Base-by-base conservation (phyloP, 2,888 invertebrate genomes). In the Sthenelais limicola region DNA sequence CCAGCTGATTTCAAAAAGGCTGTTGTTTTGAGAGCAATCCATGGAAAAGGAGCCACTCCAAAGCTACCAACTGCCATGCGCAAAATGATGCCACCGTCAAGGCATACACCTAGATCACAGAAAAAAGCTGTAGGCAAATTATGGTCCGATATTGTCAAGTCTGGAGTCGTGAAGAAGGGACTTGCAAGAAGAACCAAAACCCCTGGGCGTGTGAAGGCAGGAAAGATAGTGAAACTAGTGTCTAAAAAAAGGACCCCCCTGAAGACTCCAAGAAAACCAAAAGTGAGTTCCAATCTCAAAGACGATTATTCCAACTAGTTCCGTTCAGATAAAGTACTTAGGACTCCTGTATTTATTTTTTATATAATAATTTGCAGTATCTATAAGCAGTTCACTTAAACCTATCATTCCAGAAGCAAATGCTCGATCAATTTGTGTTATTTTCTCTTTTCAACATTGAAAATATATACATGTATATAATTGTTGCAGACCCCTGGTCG, bases 1-100 rank as follows among this genome's bases (percentile, higher is more conserved):
- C 77, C 81, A 7, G 67, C 75, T 21, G 79, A 78, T 24, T 62
- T 83, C 28, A 81, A 80, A 48, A 84, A 82, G 74, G 82, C 81
- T 32, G 80, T 82, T 5, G 82, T 80, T 24, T 71, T 81, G 21
- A 73, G 84, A 74, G 85, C 85, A 24, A 84, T 86, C 67, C 84
- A 82, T 76, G 84, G 84, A 18, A 84, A 83, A 73, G 51, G 68
- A n/a, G 81, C 81, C 0, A 83, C 83, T 18, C 86, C 85, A 5
- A 82, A 78, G 51, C 70, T 84, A 70, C 76, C 79, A 48, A 47
- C 73, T 18, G 43, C 74, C 3, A 21, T 69, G 15, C 73, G 62
- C 15, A 51, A 49, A 52, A 28, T 28, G 1, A 62, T 62, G 62
- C 62, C 62, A 28, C 56, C 52, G 30, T 24, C 35, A 3, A 62